Conservation (phyloP, 2,888 invertebrate species). For the Stratiomys singularior region DNA sequence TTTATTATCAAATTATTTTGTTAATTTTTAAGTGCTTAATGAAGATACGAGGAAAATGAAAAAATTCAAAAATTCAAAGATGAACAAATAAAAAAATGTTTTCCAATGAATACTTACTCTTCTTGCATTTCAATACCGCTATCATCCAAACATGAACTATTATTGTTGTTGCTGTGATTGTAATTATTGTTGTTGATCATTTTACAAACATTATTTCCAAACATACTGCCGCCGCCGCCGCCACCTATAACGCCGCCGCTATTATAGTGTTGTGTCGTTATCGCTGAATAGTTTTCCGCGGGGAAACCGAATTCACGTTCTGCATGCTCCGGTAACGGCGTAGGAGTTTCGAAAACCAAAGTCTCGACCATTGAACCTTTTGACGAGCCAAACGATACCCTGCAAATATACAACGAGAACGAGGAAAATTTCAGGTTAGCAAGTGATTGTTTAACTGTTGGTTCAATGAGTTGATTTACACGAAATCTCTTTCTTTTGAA, state of each 20-base stretch:
- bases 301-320: conserved; percentile 63
- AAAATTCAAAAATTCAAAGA: too few species aligned
- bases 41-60: too few species aligned
- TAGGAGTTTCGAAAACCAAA: conserved; percentile 85
- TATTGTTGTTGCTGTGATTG: conserved; percentile 49
- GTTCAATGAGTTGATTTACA: conserved; percentile 37
- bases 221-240: not conserved
- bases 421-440: conserved; percentile 17
- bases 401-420: conserved; percentile 66
- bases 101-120: conserved; percentile 60
- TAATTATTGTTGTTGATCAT: conserved; percentile 47
- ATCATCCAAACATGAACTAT: conserved; percentile 58
- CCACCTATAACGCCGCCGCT: too few species aligned
- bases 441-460: too few species aligned
- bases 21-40: too few species aligned
- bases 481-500: not conserved
- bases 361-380: conserved; percentile 96
- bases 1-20: too few species aligned
- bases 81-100: not conserved
- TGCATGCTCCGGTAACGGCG: conserved; percentile 71
- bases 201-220: conserved; percentile 23
- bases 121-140: conserved; percentile 65
- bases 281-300: conserved; percentile 46
- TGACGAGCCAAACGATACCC: conserved; percentile 93
- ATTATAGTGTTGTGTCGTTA: conserved; percentile 30